Base-by-base conservation (phyloP, 1,140 invertebrate genomes). In the Conus betulinus region DNA sequence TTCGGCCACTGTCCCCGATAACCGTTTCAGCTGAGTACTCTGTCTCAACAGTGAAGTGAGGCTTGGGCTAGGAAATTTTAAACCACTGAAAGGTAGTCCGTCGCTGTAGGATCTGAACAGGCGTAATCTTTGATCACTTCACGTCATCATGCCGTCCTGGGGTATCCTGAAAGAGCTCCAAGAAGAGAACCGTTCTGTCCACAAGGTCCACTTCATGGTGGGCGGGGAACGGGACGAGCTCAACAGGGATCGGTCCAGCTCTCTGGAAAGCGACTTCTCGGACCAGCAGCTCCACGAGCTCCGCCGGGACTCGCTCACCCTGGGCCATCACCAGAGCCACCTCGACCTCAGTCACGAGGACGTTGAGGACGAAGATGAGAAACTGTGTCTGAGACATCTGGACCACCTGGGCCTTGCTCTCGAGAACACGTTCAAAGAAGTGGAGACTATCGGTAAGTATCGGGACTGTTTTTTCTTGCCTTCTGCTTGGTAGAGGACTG, bases 341-440 rank as follows among this genome's bases (percentile, higher is more conserved):
- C 17, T 5, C 39, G 39, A 53, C 85, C n/a, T 87, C 51, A 87
- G 15, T 11, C 27, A 74, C 15, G 39, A 74, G 27, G 84, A 71
- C 15, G 10, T 27, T 2, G 71, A 57, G 39, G 71, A 79, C 71
- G 71, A 78, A 5, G 85, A 57, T 51, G 71, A 78, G 71, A 13
- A 78, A 10, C 39, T n/a, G 51, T 78, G 74, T 39, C 52, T 87
- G 67, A 67, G 53, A 51, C 85, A 87, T 52, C 85, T 87, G 71
- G 85, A 87, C 25, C 71, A 55, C 7, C 85, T 87, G 71, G 85
- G 85, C 39, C 51, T 53, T 25, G 74, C 52, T 20, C 85, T 87
- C 53, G 85, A 87, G 85, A 74, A 76, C 8, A 87, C 85, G 3
- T 87, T 87, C 71, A 87, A 87, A 52, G 52, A 87, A 7, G 85